Evolutionary conservation across 64 coral and sea anemone genomes (phyloP).

Genomic region (Stichodactyla helianthus): DNA sequence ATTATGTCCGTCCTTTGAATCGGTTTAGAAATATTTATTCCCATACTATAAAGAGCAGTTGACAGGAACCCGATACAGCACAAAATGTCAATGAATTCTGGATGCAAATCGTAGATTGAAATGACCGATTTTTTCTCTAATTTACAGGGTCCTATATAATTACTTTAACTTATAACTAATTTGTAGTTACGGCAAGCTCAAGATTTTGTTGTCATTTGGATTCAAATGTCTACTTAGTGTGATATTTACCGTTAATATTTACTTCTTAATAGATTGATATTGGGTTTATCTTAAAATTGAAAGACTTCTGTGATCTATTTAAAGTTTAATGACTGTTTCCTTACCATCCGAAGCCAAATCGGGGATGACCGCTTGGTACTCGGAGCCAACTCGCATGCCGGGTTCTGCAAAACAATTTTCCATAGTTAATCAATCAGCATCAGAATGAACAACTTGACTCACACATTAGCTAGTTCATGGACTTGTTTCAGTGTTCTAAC

Average conservation of each 20-base stretch:
- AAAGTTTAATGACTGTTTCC: conserved; percentile 33
- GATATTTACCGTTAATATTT: conserved; percentile 17
- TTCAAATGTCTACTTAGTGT: conserved; percentile 7
- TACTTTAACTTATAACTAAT: background rate
- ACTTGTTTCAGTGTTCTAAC: conserved; percentile 37
- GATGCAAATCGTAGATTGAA: background rate
- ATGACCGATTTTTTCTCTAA: background rate
- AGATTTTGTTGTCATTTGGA: background rate
- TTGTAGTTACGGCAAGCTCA: background rate
- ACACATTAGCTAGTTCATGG: background rate
- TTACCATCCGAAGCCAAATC: conserved; percentile 54
- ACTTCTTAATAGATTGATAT: conserved; percentile 21
- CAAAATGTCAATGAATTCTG: background rate
- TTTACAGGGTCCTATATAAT: background rate
- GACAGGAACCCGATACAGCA: background rate
- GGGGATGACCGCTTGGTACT: conserved; percentile 68
- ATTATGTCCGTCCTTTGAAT: background rate
- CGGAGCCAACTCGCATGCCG: conserved; percentile 77
- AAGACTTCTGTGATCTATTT: conserved; percentile 35
- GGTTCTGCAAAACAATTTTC: conserved; percentile 57
- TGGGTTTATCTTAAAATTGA: conserved; percentile 22
- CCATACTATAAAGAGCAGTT: background rate
- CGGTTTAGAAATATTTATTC: background rate
- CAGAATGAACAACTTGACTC: conserved; percentile 1
- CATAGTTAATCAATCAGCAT: conserved; percentile 10